These are phyloP conservation scores for Pseudachorutes palmiensis DNA, from an alignment of 1,140 invertebrate genomes.

Conservation along the genomic window DNA sequence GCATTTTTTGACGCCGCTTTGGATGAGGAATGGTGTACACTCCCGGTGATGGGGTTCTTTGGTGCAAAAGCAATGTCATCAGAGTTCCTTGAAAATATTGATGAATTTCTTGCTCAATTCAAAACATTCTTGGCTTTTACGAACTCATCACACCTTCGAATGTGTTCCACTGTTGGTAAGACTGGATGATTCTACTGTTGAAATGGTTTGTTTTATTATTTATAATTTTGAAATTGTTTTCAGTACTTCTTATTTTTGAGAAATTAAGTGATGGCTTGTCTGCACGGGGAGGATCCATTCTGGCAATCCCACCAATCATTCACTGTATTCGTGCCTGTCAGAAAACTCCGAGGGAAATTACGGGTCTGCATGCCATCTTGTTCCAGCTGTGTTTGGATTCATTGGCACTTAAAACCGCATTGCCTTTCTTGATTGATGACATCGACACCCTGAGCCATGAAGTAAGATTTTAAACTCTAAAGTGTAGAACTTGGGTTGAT, in stretches of 20 bases:
- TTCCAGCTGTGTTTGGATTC: constrained; percentile 83
- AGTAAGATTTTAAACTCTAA: constrained; percentile 46
- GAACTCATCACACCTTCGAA: constrained; percentile 74
- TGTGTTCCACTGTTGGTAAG: constrained; percentile 75
- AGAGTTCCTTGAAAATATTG: constrained; percentile 37
- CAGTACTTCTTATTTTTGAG: constrained; percentile 84
- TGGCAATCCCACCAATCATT: constrained; percentile 73
- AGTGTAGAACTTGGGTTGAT: constrained; percentile 7
- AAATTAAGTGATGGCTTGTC: constrained; percentile 66
- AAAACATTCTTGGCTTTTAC: constrained; percentile 43
- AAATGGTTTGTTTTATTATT: constrained; percentile 2
- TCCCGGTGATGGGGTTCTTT: constrained; percentile 25
- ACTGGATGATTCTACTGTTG: constrained; percentile 38
- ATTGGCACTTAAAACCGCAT: constrained; percentile 84
- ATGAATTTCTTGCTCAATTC: constrained; percentile 44
- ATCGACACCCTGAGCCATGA: constrained; percentile 83
- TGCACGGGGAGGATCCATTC: constrained; percentile 64
- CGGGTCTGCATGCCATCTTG: constrained; percentile 85
- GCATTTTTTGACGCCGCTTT: neutral
- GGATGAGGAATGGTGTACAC: no score
- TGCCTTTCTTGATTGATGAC: constrained; percentile 81
- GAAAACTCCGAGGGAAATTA: constrained; percentile 75
- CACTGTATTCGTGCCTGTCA: constrained; percentile 84
- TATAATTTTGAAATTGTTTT: constrained; percentile 38
- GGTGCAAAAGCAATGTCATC: constrained; percentile 28